Base-by-base conservation (phyloP, 2,888 invertebrate genomes). In the Parapristionchus giblindavisi region DNA sequence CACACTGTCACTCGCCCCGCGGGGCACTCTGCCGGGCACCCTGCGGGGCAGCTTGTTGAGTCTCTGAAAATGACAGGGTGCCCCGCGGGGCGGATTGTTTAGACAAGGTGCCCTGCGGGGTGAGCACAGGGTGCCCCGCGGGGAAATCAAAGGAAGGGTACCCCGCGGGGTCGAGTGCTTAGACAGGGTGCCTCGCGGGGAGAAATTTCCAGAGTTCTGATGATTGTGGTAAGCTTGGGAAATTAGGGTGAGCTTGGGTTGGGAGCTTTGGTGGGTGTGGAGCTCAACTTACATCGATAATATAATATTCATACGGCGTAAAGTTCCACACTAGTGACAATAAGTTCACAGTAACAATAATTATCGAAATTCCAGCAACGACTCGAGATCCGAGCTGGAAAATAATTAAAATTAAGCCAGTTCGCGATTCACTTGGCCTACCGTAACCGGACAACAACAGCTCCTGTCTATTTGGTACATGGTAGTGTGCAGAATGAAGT, bases 311-410 rank as follows among this genome's bases (percentile, higher is more conserved):
- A 43, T 43, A 65, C n/a, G 63, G 63, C 24, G 63, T 43, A 21
- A 65, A 65, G 43, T 65, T 65, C 63, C 63, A 65, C 4, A 21
- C 63, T 14, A 65, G 63, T 14, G 63, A 65, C 17, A 65, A 43
- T 0, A 65, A 43, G 11, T 65, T 65, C 4, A 65, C 24, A 17
- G 63, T 65, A 6, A 43, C 24, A 40, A 40, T 43, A 32, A n/a
- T 24, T 17, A 65, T 65, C 4, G 27, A 24, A 1, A 65, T 27
- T 3, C 63, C 63, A 5, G 63, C 63, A 5, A 65, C 43, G 1
- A 43, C 27, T 4, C 63, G 63, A 11, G 63, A 65, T 6, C 63
- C 63, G 29, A 65, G 34, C 63, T 65, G 43, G 29, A 43, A 43
- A 21, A 17, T 27, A 11, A 56, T 3, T 5, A n/a, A 56, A 32